A percentile compares a stretch with the other conserved stretches of the same genome.
Evolutionary conservation across 2,113 vertebrate genomes (phyloP).

Genomic region (Artemisiospiza belli): DNA sequence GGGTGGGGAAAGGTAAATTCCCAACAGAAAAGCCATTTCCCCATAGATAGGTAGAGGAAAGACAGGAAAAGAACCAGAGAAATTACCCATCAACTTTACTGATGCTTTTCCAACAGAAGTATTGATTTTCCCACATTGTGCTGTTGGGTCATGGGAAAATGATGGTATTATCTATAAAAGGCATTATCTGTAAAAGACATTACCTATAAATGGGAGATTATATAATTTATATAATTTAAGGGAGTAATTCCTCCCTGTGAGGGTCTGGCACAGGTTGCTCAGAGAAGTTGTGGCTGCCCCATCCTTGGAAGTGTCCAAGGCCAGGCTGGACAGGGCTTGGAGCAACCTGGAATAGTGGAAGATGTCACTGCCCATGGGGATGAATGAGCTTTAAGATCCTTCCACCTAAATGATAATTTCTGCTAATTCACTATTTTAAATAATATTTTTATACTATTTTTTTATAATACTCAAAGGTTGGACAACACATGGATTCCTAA

Average conservation of each 20-base stretch:
- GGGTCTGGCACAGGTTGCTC: background rate
- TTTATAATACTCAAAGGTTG: rapidly evolving
- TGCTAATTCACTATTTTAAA: background rate
- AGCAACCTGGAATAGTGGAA: background rate
- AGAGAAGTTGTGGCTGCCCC: background rate
- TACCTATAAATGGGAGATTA: background rate
- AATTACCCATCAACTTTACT: background rate
- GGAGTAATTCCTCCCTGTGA: background rate
- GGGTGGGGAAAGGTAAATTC: background rate
- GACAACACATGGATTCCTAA: background rate
- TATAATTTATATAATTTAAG: background rate
- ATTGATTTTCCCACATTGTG: background rate
- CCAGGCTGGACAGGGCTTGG: background rate
- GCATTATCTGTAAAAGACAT: background rate
- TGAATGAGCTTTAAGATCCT: background rate
- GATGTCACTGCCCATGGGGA: background rate
- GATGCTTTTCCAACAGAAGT: background rate
- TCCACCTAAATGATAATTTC: background rate
- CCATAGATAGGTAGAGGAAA: background rate
- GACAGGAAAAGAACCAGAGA: background rate
- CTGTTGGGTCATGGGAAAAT: background rate
- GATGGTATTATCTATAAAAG: background rate
- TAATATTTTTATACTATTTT: background rate
- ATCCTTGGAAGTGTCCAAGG: background rate
- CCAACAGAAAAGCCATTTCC: too few species aligned